phyloP scores from a whole-genome alignment of 2,888 invertebrate genomes.

The Psylliodes chrysocephalus region DNA sequence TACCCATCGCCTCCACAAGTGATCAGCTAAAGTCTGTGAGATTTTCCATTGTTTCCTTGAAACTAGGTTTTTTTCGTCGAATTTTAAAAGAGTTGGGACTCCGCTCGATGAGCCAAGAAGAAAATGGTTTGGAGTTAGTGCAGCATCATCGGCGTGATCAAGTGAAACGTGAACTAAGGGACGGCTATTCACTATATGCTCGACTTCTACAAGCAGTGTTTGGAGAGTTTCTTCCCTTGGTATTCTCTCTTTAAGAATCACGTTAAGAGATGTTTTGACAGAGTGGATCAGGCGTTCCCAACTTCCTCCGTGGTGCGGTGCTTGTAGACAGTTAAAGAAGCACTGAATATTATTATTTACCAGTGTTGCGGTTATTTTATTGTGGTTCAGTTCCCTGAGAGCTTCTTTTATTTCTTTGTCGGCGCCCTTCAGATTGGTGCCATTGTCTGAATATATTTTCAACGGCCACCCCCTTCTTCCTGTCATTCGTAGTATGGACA shows the following conservation, averaged over 20 bases:
- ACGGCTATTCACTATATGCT: too few relatives aligned
- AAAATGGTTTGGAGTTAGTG: slow-evolving; percentile 12
- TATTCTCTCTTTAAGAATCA: neutral
- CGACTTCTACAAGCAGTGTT: neutral
- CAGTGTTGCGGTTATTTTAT: neutral
- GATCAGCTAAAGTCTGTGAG: neutral
- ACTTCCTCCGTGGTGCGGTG: neutral
- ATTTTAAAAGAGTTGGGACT: neutral
- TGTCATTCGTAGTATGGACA: slow-evolving; percentile 16
- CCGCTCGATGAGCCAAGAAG: neutral
- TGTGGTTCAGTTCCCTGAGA: neutral
- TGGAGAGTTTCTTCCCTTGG: neutral
- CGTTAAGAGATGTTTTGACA: slow-evolving; percentile 1
- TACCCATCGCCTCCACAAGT: slow-evolving; percentile 12
- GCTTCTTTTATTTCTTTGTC: neutral
- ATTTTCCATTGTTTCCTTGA: slow-evolving; percentile 15
- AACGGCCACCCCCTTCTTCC: slow-evolving; percentile 12
- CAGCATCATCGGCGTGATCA: too few relatives aligned
- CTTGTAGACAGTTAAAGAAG: neutral
- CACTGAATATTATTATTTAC: too few relatives aligned
- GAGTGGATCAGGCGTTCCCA: slow-evolving; percentile 9
- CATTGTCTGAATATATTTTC: slow-evolving; percentile 18
- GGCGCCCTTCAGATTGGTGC: slow-evolving; percentile 7
- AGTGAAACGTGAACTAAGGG: too few relatives aligned
- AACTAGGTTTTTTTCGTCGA: neutral